Evolutionary conservation across 1,140 invertebrate species (phyloP), one percentile per base, ranked within the genome.

Genomic region (Lordiphosa clarofinis): DNA sequence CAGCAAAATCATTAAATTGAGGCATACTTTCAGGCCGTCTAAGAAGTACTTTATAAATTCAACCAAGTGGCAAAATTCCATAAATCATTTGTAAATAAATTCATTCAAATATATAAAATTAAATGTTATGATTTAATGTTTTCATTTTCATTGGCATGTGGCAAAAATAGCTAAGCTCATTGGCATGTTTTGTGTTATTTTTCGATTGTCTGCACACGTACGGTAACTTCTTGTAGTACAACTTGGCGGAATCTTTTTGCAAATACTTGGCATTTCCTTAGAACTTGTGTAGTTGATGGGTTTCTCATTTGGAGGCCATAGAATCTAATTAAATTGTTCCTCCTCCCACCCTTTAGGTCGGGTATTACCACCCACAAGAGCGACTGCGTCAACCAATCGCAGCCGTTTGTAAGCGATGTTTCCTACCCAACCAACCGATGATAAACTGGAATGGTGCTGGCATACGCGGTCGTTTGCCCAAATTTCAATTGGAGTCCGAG

Each of bases 381-480:
- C 88, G 82, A 88, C 87, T 87, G 84, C 87, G 72, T 86, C 87
- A 89, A 88, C 88, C 82, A 72, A 88, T 71, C 87, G 88, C 82
- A 78, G 87, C 75, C 87, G 88, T 71, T 89, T 89, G 87, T 89
- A 88, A 87, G 69, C 82, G 81, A 44, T 89, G 88, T 65, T 82
- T 81, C 69, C 59, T 88, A 64, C 84, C 81, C 47, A 87, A 79
- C 47, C 73, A 73, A 65, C 84, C 87, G 49, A 71, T 86, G 60
- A 74, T 88, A 33, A 86, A 84, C 49, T 88, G 87, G 87, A 76
- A 72, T 43, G 70, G 75, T 75, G 75, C 86, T 57, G 86, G 78
- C 61, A 63, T 87, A 86, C 86, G 86, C 58, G 86, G 86, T 36
- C 73, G 86, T 57, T 53, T 76, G 43, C 53, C 76, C 43, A 68